Conservation (phyloP, 2,113 vertebrate genomes). For the Amia ocellicauda region DNA sequence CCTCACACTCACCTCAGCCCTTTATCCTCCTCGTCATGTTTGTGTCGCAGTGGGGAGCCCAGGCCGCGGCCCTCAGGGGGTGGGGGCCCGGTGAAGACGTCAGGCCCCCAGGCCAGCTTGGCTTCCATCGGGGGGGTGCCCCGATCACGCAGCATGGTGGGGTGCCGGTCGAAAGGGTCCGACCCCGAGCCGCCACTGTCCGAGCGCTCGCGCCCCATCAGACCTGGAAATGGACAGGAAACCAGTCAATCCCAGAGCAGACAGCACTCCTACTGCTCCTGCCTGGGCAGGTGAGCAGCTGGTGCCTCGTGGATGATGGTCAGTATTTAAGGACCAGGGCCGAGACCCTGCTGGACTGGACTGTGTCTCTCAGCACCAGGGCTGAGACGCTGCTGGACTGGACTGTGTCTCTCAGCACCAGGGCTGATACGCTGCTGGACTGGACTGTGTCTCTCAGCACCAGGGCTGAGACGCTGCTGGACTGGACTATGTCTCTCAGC, state of each 20-base stretch:
- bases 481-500: too few relatives aligned
- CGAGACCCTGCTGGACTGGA: too few relatives aligned
- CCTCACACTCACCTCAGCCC: slow-evolving; percentile 63
- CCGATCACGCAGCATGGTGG: slow-evolving; percentile 64
- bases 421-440: too few relatives aligned
- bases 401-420: too few relatives aligned
- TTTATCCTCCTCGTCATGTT: slow-evolving; percentile 75
- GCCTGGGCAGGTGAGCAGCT: too few relatives aligned
- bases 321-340: too few relatives aligned
- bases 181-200: slow-evolving; percentile 86
- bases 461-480: too few relatives aligned
- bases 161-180: slow-evolving; percentile 83
- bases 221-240: slow-evolving; percentile 52
- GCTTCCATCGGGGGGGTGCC: slow-evolving; percentile 87
- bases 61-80: slow-evolving; percentile 61
- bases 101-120: slow-evolving; percentile 81
- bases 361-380: too few relatives aligned
- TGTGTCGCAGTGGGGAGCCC: slow-evolving; percentile 73
- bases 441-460: too few relatives aligned
- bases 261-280: too few relatives aligned
- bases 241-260: neutral
- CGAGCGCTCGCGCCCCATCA: slow-evolving; percentile 83
- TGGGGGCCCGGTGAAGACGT: slow-evolving; percentile 68
- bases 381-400: too few relatives aligned
- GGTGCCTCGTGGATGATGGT: too few relatives aligned